phyloP scores from a whole-genome alignment of 2,888 invertebrate species.

The Drosophila pegasa region DNA sequence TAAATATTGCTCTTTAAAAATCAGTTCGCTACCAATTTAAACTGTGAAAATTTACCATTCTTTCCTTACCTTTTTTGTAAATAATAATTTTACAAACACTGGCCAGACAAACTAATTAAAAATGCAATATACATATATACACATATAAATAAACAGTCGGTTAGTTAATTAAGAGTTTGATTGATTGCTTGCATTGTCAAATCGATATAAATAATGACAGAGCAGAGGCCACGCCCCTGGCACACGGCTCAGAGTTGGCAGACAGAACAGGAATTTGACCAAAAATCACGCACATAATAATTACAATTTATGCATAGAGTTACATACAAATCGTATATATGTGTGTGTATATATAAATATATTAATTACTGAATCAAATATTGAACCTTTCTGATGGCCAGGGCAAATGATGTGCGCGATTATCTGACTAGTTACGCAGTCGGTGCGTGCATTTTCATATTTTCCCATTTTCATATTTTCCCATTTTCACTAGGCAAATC shows the following conservation, averaged over 20 bases:
- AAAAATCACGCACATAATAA: conserved; percentile 74
- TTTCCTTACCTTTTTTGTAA: background rate
- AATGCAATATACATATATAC: conserved; percentile 34
- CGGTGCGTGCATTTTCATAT: conserved; percentile 27
- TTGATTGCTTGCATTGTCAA: conserved; percentile 64
- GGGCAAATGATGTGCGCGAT: conserved; percentile 18
- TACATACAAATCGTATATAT: background rate
- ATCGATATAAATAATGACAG: conserved; percentile 47
- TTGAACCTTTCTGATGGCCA: conserved; percentile 28
- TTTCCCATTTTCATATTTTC: conserved; percentile 21
- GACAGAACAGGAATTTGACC: conserved; percentile 45
- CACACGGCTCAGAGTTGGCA: background rate
- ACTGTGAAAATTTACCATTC: background rate
- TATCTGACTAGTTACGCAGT: conserved; percentile 17
- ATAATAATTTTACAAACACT: background rate
- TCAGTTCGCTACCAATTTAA: background rate
- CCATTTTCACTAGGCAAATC: conserved; percentile 37
- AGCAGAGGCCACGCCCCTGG: background rate
- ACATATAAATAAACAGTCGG: conserved; percentile 53
- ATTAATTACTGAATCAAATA: conserved; percentile 67
- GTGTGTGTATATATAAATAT: conserved; percentile 7
- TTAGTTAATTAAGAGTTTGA: conserved; percentile 74
- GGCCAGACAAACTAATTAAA: conserved; percentile 61
- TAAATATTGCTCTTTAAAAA: background rate
- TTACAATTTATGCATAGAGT: conserved; percentile 53